phyloP scores from a whole-genome alignment of 2,888 invertebrate genomes.

The Gerris lacustris region DNA sequence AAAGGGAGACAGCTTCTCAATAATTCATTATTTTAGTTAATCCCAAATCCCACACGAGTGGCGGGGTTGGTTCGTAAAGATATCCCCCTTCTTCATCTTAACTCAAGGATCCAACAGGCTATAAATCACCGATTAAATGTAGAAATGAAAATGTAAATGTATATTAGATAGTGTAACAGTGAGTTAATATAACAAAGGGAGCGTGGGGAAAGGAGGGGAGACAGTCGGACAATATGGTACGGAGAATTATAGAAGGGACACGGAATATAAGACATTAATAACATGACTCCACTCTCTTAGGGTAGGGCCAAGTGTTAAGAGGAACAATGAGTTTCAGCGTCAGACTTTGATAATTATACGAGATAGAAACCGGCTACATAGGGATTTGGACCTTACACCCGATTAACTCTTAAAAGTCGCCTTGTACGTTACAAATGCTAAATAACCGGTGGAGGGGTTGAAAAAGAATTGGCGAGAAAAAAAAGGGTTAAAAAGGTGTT shows the following conservation, averaged over 20 bases:
- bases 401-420: neutral
- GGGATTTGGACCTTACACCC: neutral
- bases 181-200: neutral
- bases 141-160: neutral
- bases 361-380: neutral
- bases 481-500: neutral
- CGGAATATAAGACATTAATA: neutral
- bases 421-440: neutral
- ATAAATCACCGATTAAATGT: neutral
- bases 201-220: neutral
- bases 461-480: neutral
- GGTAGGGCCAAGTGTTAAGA: neutral
- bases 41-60: neutral
- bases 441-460: neutral
- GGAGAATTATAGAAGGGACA: neutral
- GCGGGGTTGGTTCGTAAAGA: too few relatives aligned
- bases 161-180: neutral
- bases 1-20: neutral
- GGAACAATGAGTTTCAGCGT: neutral
- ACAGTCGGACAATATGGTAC: neutral
- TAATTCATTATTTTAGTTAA: constrained; percentile 3
- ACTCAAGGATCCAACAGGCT: too few relatives aligned
- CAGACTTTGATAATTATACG: neutral
- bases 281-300: neutral
- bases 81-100: too few relatives aligned